Conservation (phyloP, 2,888 invertebrate species). For the Drosophila macrospina region DNA sequence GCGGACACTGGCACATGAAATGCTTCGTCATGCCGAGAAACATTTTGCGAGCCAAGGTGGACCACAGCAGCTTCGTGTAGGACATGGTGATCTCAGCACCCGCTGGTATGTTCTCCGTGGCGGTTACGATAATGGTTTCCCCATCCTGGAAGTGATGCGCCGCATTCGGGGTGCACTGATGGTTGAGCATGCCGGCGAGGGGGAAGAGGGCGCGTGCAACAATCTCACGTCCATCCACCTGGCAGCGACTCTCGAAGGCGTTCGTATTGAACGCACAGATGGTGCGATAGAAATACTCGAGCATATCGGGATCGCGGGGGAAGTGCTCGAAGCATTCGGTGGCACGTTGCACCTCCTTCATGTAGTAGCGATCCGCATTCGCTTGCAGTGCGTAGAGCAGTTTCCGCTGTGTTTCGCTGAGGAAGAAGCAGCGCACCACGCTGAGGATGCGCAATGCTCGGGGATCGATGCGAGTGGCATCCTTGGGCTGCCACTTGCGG, state of each 20-base stretch:
- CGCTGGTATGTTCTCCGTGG: slow-evolving; percentile 87
- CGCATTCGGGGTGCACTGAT: slow-evolving; percentile 90
- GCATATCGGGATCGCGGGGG: slow-evolving; percentile 77
- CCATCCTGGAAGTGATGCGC: slow-evolving; percentile 88
- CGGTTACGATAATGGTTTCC: slow-evolving; percentile 87
- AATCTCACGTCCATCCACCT: slow-evolving; percentile 76
- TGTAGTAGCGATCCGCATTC: slow-evolving; percentile 82
- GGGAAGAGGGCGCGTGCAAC: slow-evolving; percentile 89
- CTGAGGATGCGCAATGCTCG: slow-evolving; percentile 80
- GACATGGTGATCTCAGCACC: slow-evolving; percentile 89
- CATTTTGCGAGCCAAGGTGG: slow-evolving; percentile 88
- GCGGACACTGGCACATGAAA: slow-evolving; percentile 89
- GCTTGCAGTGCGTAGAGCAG: slow-evolving; percentile 84
- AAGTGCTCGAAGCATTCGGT: slow-evolving; percentile 83
- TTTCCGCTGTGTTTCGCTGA: slow-evolving; percentile 76
- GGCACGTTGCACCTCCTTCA: slow-evolving; percentile 76
- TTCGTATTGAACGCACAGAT: slow-evolving; percentile 85
- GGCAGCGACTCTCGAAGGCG: slow-evolving; percentile 83
- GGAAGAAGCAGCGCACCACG: slow-evolving; percentile 82
- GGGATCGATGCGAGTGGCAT: slow-evolving; percentile 72
- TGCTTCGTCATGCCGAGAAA: slow-evolving; percentile 88
- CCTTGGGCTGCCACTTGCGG: slow-evolving; percentile 87
- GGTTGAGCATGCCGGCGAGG: slow-evolving; percentile 89
- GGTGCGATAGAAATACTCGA: slow-evolving; percentile 83
- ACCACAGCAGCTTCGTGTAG: slow-evolving; percentile 90